phyloP scores from a whole-genome alignment of 2,888 invertebrate species.

The Rotaria socialis region DNA sequence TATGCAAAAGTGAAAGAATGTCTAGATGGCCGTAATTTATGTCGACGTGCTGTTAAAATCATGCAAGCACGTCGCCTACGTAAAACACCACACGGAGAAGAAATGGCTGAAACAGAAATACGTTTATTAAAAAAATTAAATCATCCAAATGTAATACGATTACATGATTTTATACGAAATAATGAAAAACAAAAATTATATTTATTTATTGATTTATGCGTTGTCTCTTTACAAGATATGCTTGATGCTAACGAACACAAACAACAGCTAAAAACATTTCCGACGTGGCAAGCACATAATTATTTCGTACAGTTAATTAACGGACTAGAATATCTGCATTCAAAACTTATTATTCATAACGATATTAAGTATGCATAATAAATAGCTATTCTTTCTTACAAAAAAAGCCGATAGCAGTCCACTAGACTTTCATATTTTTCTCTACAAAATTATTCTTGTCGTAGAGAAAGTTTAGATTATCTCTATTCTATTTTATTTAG shows the following conservation, averaged over 20 bases:
- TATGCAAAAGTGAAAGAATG: conserved; percentile 99
- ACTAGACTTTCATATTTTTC: too few species aligned
- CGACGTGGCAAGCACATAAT: conserved; percentile 82
- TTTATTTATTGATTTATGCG: conserved; percentile 92
- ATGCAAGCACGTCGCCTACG: conserved; percentile 67
- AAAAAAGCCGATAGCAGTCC: too few species aligned
- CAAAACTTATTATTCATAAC: conserved; percentile 90
- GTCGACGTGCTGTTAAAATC: conserved; percentile 86
- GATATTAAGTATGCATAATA: conserved; percentile 73
- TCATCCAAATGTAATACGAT: conserved; percentile 42
- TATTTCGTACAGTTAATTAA: conserved; percentile 87
- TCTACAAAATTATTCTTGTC: too few species aligned
- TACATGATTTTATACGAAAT: conserved; percentile 35
- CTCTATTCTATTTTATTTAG: too few species aligned
- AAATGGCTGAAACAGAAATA: conserved; percentile 78
- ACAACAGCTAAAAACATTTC: conserved; percentile 71
- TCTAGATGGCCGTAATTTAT: conserved; percentile 82
- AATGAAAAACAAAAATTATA: conserved; percentile 57
- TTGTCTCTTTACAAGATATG: conserved; percentile 89
- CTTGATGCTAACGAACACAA: conserved; percentile 75
- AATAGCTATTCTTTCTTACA: too few species aligned
- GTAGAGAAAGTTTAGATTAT: too few species aligned
- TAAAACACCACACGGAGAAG: conserved; percentile 92
- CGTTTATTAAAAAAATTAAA: conserved; percentile 50
- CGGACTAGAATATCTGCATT: conserved; percentile 88